Percentiles rank a stretch among this genome's conserved stretches.
Conservation (phyloP, 2,113 vertebrate species). For the Anguilla japonica region DNA sequence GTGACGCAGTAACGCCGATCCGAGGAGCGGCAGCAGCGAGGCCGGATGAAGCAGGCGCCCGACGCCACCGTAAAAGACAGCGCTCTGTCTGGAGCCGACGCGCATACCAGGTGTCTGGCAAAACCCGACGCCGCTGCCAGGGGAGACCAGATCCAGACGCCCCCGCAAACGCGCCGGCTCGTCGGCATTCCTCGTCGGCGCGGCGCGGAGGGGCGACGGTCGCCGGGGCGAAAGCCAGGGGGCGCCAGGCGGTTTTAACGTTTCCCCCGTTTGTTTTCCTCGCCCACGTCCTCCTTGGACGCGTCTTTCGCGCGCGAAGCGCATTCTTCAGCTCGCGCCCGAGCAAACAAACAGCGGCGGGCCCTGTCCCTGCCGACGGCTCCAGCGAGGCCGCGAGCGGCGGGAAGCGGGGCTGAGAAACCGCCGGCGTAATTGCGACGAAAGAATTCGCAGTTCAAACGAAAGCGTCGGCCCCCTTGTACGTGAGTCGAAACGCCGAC, state of each 20-base stretch:
- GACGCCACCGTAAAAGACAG: background rate
- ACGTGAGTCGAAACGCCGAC: conserved; percentile 47
- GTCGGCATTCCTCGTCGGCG: conserved; percentile 26
- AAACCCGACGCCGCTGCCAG: background rate
- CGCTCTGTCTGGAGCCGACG: background rate
- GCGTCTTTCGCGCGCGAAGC: conserved; percentile 31
- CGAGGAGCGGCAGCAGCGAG: background rate
- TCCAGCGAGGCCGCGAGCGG: conserved; percentile 34
- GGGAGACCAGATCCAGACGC: background rate
- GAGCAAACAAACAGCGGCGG: conserved; percentile 31
- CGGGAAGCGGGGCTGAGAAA: conserved; percentile 21
- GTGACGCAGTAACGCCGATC: background rate
- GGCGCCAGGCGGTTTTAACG: conserved; percentile 27
- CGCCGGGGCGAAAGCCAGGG: conserved; percentile 14
- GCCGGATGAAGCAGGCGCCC: background rate
- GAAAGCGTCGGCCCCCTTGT: conserved; percentile 43
- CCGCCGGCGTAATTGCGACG: background rate
- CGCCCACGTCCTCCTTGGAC: conserved; percentile 23
- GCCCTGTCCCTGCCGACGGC: conserved; percentile 15
- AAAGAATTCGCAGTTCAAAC: conserved; percentile 60
- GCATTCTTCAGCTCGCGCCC: conserved; percentile 22
- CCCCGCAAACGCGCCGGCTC: background rate
- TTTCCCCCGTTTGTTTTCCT: conserved; percentile 50
- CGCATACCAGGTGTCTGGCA: background rate
- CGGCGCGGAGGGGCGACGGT: conserved; percentile 33